Conservation (phyloP, 2,888 invertebrate genomes). For the Drosophila gaucha region DNA sequence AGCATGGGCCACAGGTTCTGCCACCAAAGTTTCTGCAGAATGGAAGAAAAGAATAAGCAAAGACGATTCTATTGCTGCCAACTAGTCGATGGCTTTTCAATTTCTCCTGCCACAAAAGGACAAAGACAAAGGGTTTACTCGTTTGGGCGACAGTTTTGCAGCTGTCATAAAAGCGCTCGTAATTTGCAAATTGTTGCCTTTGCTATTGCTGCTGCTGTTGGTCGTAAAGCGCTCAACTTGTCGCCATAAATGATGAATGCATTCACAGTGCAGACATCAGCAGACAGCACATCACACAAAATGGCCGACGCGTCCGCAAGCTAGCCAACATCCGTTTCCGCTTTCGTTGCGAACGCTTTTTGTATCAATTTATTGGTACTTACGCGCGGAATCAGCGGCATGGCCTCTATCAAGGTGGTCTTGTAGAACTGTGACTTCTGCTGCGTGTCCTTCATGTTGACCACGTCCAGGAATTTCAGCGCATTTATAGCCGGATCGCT, state of each 20-base stretch:
- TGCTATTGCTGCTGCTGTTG: conserved; percentile 7
- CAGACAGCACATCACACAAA: conserved; percentile 15
- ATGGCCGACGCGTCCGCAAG: conserved; percentile 21
- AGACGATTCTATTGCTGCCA: neutral
- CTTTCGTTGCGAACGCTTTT: conserved; percentile 24
- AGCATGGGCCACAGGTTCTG: conserved; percentile 96
- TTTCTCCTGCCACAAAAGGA: conserved; percentile 2
- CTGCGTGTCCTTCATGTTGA: conserved; percentile 95
- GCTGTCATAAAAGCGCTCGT: conserved; percentile 64
- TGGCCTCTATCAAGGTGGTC: conserved; percentile 92
- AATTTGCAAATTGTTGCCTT: conserved; percentile 68
- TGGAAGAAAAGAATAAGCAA: conserved; percentile 7
- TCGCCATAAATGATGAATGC: conserved; percentile 70
- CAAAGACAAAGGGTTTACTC: conserved; percentile 33
- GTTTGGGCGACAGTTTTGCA: conserved; percentile 38
- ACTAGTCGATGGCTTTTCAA: conserved; percentile 8
- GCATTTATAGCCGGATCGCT: conserved; percentile 96
- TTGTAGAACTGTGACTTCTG: conserved; percentile 96
- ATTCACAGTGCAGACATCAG: conserved; percentile 7
- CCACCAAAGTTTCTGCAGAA: conserved; percentile 95
- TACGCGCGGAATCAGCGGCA: conserved; percentile 96
- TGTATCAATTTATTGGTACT: conserved; percentile 59
- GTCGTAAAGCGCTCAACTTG: conserved; percentile 63
- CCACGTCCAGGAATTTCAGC: conserved; percentile 95
- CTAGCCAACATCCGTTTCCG: conserved; percentile 54